These are phyloP conservation scores for rat (Rattus norvegicus) DNA, from an alignment of 2,113 vertebrate genomes.

Conservation along the genomic window GRCr8 NC_086026.1:82297001-82297500, in stretches of 20 bases:
- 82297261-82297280: conserved; percentile 58
- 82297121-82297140: conserved; percentile 89
- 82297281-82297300: conserved; percentile 69
- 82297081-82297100: conserved; percentile 81
- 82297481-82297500: conserved; percentile 90
- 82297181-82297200: conserved; percentile 79
- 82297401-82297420: conserved; percentile 75
- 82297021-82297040: conserved; percentile 94
- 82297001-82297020: conserved; percentile 95
- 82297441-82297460: conserved; percentile 85
- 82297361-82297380: conserved; percentile 58
- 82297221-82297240: conserved; percentile 94
- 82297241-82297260: conserved; percentile 81
- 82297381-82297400: conserved; percentile 57
- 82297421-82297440: conserved; percentile 84
- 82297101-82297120: conserved; percentile 82
- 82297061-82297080: conserved; percentile 88
- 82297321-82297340: not conserved
- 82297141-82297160: conserved; percentile 87
- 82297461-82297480: conserved; percentile 85
- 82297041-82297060: conserved; percentile 91
- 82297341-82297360: conserved; percentile 60
- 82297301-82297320: conserved; percentile 64
- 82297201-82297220: conserved; percentile 90
- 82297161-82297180: conserved; percentile 83